Conservation (phyloP, 2,113 vertebrate species). For the Gymnobelideus leadbeateri region DNA sequence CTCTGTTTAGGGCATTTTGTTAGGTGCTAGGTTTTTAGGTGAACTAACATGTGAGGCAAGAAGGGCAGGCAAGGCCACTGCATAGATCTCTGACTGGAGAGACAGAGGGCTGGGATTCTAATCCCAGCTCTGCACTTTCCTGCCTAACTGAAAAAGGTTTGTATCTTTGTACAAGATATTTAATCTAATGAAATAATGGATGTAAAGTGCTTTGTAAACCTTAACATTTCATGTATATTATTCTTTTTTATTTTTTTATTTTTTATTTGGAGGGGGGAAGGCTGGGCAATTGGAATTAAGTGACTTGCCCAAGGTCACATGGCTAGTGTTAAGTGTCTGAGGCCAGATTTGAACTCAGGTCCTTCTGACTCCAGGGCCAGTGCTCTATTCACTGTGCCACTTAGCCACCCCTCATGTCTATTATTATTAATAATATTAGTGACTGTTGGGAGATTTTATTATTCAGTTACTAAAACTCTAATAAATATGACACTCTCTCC, state of each 20-base stretch:
- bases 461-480: neutral
- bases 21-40: neutral
- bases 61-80: neutral
- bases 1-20: neutral
- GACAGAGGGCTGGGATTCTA: neutral
- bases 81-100: neutral
- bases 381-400: no score
- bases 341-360: no score
- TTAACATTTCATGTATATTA: neutral
- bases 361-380: no score
- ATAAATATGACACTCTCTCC: neutral
- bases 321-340: no score
- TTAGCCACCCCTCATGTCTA: neutral
- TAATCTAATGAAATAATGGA: neutral
- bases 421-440: neutral
- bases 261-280: no score
- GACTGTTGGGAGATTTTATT: slow-evolving; percentile 40
- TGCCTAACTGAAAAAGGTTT: neutral
- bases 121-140: neutral
- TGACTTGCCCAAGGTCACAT: no score
- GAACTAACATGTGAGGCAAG: neutral
- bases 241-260: no score
- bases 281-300: no score
- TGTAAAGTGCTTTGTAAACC: neutral
- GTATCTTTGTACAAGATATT: slow-evolving; percentile 8